A percentile compares a stretch with the other conserved stretches of the same genome.
Evolutionary conservation across 1,140 invertebrate species (phyloP).

Genomic region (Calephelis virginiensis): DNA sequence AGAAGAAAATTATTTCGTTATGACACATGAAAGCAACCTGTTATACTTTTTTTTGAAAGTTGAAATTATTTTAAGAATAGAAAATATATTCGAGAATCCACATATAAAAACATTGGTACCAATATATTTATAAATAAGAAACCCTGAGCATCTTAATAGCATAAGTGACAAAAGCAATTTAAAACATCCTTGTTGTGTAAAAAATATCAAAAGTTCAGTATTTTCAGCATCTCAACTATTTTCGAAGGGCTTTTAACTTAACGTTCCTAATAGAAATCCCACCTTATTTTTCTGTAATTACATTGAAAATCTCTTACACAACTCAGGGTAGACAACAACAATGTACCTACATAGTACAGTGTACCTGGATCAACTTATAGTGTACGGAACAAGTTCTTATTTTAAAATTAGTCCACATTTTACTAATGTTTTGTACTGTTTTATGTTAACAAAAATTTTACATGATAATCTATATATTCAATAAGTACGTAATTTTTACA

Average conservation of each 20-base stretch:
- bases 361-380: background rate
- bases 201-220: slow-evolving; percentile 31
- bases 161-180: slow-evolving; percentile 2
- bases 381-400: background rate
- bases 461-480: too few relatives aligned
- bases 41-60: too few relatives aligned
- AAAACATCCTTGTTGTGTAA: slow-evolving; percentile 10
- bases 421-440: too few relatives aligned
- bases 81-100: too few relatives aligned
- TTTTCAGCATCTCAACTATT: slow-evolving; percentile 32
- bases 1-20: too few relatives aligned
- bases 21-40: too few relatives aligned
- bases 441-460: too few relatives aligned
- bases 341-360: slow-evolving; percentile 26
- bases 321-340: slow-evolving; percentile 27
- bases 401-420: too few relatives aligned
- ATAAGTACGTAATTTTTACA: too few relatives aligned
- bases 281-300: slow-evolving; percentile 37
- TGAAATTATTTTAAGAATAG: too few relatives aligned
- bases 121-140: background rate
- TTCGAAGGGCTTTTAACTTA: slow-evolving; percentile 15
- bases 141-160: background rate
- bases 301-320: slow-evolving; percentile 30
- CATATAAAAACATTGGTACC: background rate
- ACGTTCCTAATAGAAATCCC: slow-evolving; percentile 26